phyloP scores from a whole-genome alignment of 2,888 invertebrate species.

The Diarsia mendica region DNA sequence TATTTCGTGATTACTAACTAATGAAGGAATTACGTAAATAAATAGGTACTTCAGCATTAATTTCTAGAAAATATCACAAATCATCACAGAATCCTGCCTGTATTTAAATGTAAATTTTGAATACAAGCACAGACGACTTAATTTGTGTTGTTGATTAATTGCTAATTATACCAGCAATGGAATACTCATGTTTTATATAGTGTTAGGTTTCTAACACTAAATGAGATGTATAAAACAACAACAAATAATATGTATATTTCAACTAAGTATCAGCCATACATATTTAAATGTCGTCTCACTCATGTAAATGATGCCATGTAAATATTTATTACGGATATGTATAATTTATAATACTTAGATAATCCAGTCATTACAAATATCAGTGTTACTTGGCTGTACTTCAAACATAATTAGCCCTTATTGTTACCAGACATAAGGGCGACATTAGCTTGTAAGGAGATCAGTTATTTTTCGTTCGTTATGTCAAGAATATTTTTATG shows the following conservation, averaged over 20 bases:
- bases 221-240: too few species aligned
- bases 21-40: neutral
- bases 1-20: neutral
- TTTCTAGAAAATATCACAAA: neutral
- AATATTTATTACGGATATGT: slow-evolving; percentile 37
- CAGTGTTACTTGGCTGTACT: slow-evolving; percentile 59
- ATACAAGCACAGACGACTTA: neutral
- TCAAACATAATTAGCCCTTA: slow-evolving; percentile 50
- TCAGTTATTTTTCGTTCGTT: slow-evolving; percentile 45
- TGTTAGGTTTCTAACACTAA: slow-evolving; percentile 23
- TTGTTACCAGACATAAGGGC: slow-evolving; percentile 26
- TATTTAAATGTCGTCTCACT: slow-evolving; percentile 41
- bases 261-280: slow-evolving; percentile 26
- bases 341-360: slow-evolving; percentile 29
- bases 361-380: slow-evolving; percentile 40
- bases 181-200: slow-evolving; percentile 34
- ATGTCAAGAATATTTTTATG: slow-evolving; percentile 52
- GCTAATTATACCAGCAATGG: neutral
- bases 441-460: slow-evolving; percentile 36
- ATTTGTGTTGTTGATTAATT: slow-evolving; percentile 33
- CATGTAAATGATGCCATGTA: slow-evolving; percentile 24
- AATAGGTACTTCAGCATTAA: neutral
- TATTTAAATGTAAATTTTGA: slow-evolving; percentile 4
- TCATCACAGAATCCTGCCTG: neutral
- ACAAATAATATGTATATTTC: slow-evolving; percentile 42